Base-by-base conservation (phyloP, 2,113 vertebrate species). In the Myiozetetes cayanensis region DNA sequence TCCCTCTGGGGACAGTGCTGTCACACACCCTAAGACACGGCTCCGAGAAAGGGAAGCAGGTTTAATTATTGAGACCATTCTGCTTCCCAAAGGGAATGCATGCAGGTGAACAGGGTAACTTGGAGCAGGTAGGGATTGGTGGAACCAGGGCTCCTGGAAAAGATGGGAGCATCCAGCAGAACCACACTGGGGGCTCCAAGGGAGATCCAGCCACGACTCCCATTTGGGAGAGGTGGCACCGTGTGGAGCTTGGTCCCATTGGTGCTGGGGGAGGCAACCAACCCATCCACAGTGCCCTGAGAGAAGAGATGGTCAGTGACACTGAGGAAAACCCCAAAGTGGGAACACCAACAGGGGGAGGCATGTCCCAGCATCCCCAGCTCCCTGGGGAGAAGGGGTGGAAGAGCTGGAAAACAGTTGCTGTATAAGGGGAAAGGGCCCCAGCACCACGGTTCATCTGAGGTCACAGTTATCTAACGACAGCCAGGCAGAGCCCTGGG, bases 11-110 rank as follows among this genome's bases (percentile, higher is more conserved):
- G 71, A 71, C 7, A 5, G 4, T 3, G 66, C 68, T 49, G 10
- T 37, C 24, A 74, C 43, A 17, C 55, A 58, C 9, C 15, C 15
- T 55, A 30, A 7, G 44, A 55, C 62, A 19, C 0, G 0, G 77
- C 49, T 50, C 56, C 0, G 0, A 50, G 72, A 30, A 84, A 71
- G 20, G 44, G 59, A 44, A 62, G 47, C 22, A 49, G 44, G 12
- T 61, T 82, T 62, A 39, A 72, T 59, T 43, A 56, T 7, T 1
- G 5, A 71, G 22, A 89, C 37, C 18, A 8, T 1, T 9, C 30
- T 0, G 1, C 30, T 87, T 66, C 80, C 74, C 2, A 1, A n/a
- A 82, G 53, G 70, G 39, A 84, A 39, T 0, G 0, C 0, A 1
- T 31, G 9, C 13, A 39, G 70, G 74, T 24, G 31, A 85, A 77